A percentile compares a stretch with the other conserved stretches of the same genome.
Conservation (phyloP, 2,888 invertebrate species). For the Papilio elwesi region DNA sequence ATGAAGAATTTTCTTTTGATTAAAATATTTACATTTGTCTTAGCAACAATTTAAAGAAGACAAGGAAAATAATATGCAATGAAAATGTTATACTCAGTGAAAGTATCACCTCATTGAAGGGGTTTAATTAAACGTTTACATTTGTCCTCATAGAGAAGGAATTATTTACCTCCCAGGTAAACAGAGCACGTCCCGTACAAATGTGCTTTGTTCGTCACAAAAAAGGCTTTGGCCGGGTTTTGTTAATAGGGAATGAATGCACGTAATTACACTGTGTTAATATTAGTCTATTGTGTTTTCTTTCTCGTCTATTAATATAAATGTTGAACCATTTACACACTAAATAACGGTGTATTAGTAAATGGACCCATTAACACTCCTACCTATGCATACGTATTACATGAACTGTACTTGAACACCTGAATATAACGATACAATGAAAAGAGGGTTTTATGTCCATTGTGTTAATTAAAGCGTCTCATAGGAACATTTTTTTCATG, state of each 20-base stretch:
- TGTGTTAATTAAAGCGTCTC: conserved; percentile 21
- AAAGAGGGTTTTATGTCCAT: conserved; percentile 7
- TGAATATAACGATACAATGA: conserved; percentile 15
- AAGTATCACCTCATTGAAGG: conserved; percentile 18
- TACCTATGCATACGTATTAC: conserved; percentile 12
- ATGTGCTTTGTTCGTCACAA: conserved; percentile 48
- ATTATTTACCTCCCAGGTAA: conserved; percentile 37
- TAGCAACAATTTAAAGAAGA: neutral
- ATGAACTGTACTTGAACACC: neutral
- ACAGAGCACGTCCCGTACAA: conserved; percentile 34
- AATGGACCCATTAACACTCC: conserved; percentile 16
- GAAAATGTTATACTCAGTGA: conserved; percentile 3
- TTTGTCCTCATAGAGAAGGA: conserved; percentile 22
- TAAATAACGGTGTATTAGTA: conserved; percentile 30
- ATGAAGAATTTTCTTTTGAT: neutral
- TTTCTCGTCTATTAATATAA: conserved; percentile 29
- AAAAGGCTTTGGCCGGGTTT: conserved; percentile 50
- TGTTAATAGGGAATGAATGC: conserved; percentile 67
- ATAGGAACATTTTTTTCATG: neutral
- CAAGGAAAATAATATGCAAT: neutral
- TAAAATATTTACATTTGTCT: neutral
- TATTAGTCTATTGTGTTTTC: conserved; percentile 62
- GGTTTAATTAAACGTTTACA: conserved; percentile 32
- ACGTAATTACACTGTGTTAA: conserved; percentile 72
- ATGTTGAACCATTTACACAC: conserved; percentile 27